Percentiles rank a stretch among this genome's conserved stretches.
Conservation (phyloP, 30 jellyfish, hydroid and myxozoan genomes). For the Chrysaora quinquecirrha region DNA sequence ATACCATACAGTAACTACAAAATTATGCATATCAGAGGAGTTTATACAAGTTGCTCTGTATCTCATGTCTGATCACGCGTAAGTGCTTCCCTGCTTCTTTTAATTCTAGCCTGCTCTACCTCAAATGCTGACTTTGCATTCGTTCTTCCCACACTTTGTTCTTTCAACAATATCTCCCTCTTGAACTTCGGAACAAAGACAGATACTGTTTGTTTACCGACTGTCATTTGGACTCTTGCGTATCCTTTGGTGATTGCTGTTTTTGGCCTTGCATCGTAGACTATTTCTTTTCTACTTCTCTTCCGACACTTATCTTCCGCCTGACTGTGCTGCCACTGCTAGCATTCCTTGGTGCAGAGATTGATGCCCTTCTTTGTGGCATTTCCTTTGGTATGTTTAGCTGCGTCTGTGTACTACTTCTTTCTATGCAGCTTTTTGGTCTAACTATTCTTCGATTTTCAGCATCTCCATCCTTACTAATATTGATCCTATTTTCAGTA, state of each 20-base stretch:
- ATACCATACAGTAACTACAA: too few relatives aligned
- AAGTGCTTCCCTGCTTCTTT: constrained; percentile 1
- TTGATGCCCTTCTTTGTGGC: neutral
- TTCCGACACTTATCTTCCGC: neutral
- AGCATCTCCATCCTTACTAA: neutral
- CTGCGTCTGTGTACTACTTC: neutral
- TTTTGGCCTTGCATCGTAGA: constrained; percentile 70
- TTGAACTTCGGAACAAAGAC: constrained; percentile 55
- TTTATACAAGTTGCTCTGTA: too few relatives aligned
- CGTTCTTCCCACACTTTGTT: constrained; percentile 12
- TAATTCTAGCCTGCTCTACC: constrained; percentile 12
- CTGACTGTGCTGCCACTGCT: neutral
- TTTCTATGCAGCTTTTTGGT: neutral
- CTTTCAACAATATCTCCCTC: neutral
- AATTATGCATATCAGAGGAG: too few relatives aligned
- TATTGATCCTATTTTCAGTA: neutral
- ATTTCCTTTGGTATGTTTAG: neutral
- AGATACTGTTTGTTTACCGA: constrained; percentile 40
- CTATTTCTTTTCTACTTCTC: constrained; percentile 49
- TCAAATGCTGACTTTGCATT: constrained; percentile 22
- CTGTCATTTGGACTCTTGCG: constrained; percentile 48
- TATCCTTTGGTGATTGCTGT: constrained; percentile 60
- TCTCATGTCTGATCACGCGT: too few relatives aligned
- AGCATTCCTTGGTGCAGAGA: neutral
- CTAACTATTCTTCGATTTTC: neutral